These are phyloP conservation scores for Coenobita brevimanus DNA, from an alignment of 1,140 invertebrate genomes.

Conservation along the genomic window DNA sequence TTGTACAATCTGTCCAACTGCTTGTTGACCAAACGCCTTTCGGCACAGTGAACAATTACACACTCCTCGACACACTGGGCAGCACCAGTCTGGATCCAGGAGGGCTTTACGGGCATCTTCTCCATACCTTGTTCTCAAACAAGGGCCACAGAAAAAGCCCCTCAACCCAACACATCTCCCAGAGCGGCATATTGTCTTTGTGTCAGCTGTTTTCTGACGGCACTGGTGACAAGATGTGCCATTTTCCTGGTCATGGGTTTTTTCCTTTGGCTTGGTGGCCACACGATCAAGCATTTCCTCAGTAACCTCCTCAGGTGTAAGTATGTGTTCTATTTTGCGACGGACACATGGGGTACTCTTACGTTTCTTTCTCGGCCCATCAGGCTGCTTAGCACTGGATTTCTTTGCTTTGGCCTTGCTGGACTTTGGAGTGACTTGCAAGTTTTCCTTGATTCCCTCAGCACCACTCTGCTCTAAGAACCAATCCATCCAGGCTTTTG, in stretches of 20 bases:
- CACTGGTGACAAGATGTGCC: slow-evolving; percentile 75
- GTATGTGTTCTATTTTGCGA: slow-evolving; percentile 61
- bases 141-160: slow-evolving; percentile 71
- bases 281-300: slow-evolving; percentile 67
- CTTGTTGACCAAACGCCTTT: slow-evolving; percentile 61
- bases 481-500: slow-evolving; percentile 67
- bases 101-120: slow-evolving; percentile 67
- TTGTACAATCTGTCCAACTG: slow-evolving; percentile 49
- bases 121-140: slow-evolving; percentile 64
- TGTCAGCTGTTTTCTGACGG: slow-evolving; percentile 74
- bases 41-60: slow-evolving; percentile 69
- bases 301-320: slow-evolving; percentile 68
- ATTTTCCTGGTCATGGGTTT: slow-evolving; percentile 70
- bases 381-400: slow-evolving; percentile 22
- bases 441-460: slow-evolving; percentile 64
- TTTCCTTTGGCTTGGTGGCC: slow-evolving; percentile 66
- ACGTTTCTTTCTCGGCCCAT: slow-evolving; percentile 61
- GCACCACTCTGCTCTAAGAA: slow-evolving; percentile 62
- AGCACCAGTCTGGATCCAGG: slow-evolving; percentile 64
- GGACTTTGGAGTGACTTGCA: slow-evolving; percentile 48
- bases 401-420: slow-evolving; percentile 39
- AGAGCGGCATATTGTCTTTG: slow-evolving; percentile 74
- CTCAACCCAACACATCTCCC: slow-evolving; percentile 73
- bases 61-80: slow-evolving; percentile 67
- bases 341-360: slow-evolving; percentile 68